Conservation (phyloP, 1,140 invertebrate species). For the Nasonia longicornis region DNA sequence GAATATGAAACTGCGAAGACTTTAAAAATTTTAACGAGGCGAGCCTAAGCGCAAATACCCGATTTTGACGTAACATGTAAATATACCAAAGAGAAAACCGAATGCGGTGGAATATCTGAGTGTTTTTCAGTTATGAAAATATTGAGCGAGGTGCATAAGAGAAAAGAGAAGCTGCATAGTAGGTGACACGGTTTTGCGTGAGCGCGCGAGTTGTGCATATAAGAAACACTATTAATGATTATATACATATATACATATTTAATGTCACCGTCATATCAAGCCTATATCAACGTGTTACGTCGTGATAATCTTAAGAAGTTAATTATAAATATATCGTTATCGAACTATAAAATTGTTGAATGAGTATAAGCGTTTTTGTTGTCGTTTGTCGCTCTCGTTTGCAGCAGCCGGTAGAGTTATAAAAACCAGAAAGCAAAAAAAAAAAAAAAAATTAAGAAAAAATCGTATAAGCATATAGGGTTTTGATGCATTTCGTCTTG, state of each 20-base stretch:
- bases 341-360: slow-evolving; percentile 62
- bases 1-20: slow-evolving; percentile 29
- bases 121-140: slow-evolving; percentile 22
- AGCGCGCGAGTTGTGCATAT: neutral
- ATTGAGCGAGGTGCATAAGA: neutral
- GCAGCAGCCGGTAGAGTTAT: slow-evolving; percentile 9
- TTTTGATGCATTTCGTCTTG: slow-evolving; percentile 30
- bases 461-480: neutral
- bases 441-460: neutral
- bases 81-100: slow-evolving; percentile 13
- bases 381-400: slow-evolving; percentile 28
- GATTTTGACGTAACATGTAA: slow-evolving; percentile 38
- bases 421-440: neutral
- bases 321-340: slow-evolving; percentile 63
- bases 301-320: slow-evolving; percentile 60
- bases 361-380: slow-evolving; percentile 52
- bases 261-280: slow-evolving; percentile 67
- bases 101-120: neutral
- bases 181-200: slow-evolving; percentile 1
- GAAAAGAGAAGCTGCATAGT: slow-evolving; percentile 8
- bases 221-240: slow-evolving; percentile 43
- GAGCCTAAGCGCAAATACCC: slow-evolving; percentile 33
- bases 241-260: slow-evolving; percentile 47
- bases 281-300: slow-evolving; percentile 69
- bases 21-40: slow-evolving; percentile 22